Conservation (phyloP, 2,113 vertebrate species). For the Dipodomys spectabilis region DNA sequence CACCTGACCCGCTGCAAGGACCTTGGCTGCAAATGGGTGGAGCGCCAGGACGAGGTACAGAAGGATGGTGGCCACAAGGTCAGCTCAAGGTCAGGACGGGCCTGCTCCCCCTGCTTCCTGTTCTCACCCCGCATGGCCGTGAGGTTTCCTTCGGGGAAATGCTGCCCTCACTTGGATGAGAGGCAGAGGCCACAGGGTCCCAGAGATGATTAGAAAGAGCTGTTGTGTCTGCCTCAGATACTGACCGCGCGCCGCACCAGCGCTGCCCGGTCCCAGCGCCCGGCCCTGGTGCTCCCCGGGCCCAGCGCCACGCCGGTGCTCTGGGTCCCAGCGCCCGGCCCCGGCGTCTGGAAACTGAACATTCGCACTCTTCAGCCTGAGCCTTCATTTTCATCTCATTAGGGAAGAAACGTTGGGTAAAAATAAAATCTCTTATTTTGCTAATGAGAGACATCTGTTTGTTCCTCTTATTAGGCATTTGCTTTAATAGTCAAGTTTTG, state of each 20-base stretch:
- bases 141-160: background rate
- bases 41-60: background rate
- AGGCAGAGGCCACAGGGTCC: accelerated
- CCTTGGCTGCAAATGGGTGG: background rate
- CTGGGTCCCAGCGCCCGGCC: too few relatives aligned
- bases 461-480: constrained; percentile 72
- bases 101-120: background rate
- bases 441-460: constrained; percentile 87
- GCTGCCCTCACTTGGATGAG: background rate
- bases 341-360: constrained; percentile 25
- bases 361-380: constrained; percentile 69
- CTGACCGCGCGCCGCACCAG: too few relatives aligned
- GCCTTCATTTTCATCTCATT: constrained; percentile 77
- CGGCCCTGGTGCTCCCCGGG: too few relatives aligned
- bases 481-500: constrained; percentile 71
- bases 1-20: accelerated
- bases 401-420: constrained; percentile 77
- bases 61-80: background rate
- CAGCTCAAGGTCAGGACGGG: background rate
- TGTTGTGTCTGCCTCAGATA: background rate
- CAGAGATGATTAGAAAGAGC: background rate
- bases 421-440: constrained; percentile 81
- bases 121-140: too few relatives aligned
- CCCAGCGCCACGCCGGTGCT: too few relatives aligned
- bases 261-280: too few relatives aligned